Base-by-base conservation (phyloP, 1,140 invertebrate genomes). In the Dinothrombium tinctorium region DNA sequence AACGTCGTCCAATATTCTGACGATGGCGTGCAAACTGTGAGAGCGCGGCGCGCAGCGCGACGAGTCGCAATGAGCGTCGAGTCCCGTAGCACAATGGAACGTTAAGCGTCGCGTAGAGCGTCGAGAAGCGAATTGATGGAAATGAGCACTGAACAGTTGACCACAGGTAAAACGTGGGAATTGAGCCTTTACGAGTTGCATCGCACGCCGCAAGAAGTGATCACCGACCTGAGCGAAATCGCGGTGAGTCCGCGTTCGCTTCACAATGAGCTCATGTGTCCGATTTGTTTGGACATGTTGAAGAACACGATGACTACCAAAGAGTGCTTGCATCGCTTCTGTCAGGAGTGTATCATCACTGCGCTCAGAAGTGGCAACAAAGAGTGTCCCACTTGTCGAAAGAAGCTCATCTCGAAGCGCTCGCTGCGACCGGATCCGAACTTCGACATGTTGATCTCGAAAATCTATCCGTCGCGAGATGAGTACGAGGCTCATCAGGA, bases 251-350 rank as follows among this genome's bases (percentile, higher is more conserved):
- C 89, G 5, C 64, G 89, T 47, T 90, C 82, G 58, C 62, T 99
- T 4, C 86, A 96, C 57, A 90, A 78, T 55, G 92, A 98, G 61
- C 63, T 99, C 11, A 96, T 92, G 83, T 99, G 94, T 58, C 92
- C 94, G 25, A 98, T 99, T 56, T 99, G 94, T 59, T 64, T 99
- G 50, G 92, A 99, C 60, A 94, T 99, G 81, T 65, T 99, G 4
- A 95, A 95, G 56, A 89, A 87, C 53, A 99, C 94, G 1, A 98
- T 98, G 92, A 96, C 92, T 4, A 98, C 94, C 15, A 98, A 98
- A 62, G 92, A 98, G 63, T 99, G 92, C 63, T 67, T 99, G 43
- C 92, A 99, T 59, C 71, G 92, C 31, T 98, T 96, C 59, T 96
- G 90, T 63, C 83, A 86, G 19, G 90, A 96, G 54, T 99, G 92